phyloP scores from a whole-genome alignment of 2,113 vertebrate genomes.

The Danionella cerebrum region DNA sequence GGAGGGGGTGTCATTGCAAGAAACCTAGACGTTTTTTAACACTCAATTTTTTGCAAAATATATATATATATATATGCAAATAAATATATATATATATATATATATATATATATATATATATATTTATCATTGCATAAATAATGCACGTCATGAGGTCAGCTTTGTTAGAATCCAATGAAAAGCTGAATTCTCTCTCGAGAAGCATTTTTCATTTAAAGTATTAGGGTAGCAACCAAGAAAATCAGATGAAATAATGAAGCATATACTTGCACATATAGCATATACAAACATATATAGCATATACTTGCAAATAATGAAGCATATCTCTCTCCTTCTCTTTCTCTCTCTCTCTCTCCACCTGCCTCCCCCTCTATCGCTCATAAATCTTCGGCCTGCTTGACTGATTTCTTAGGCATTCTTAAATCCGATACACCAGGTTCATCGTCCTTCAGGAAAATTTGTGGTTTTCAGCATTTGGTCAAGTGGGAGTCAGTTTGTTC shows the following conservation, averaged over 20 bases:
- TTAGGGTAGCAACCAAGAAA: conserved; percentile 3
- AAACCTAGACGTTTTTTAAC: no score
- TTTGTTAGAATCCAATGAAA: no score
- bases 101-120: background rate
- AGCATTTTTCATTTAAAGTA: conserved; percentile 4
- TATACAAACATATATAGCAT: no score
- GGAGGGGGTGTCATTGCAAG: no score
- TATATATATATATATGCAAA: background rate
- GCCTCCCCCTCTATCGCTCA: background rate
- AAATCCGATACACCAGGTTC: background rate
- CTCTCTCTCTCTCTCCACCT: background rate
- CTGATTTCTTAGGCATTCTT: background rate
- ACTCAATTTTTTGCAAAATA: no score
- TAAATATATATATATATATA: background rate
- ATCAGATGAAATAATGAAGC: conserved; percentile 2
- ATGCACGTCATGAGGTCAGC: no score
- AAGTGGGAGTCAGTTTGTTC: background rate
- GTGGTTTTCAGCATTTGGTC: background rate
- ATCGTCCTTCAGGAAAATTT: background rate
- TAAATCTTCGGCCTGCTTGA: background rate
- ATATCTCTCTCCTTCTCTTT: conserved; percentile 1
- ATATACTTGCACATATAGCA: no score
- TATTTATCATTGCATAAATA: background rate
- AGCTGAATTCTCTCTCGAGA: background rate
- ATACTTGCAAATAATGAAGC: conserved; percentile 12